phyloP scores from a whole-genome alignment of 2,888 invertebrate genomes.

The Graphium colonna region DNA sequence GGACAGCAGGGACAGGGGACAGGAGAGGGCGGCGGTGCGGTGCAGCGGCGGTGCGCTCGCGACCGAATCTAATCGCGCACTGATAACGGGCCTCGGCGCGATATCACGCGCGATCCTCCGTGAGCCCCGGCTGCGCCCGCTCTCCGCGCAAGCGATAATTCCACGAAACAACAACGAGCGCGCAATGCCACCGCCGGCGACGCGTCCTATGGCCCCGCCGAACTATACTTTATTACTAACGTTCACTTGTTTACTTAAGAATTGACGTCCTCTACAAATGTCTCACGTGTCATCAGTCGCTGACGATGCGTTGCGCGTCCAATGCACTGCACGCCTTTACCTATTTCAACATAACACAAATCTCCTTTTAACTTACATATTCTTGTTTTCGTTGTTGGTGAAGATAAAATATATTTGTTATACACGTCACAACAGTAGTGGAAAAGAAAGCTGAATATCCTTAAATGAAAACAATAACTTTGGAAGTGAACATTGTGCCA shows the following conservation, averaged over 20 bases:
- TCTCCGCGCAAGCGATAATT: conserved; percentile 2
- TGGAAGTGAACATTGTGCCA: too few species aligned
- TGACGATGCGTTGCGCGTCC: not conserved
- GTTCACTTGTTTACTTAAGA: conserved; percentile 2
- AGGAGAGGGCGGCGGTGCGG: conserved; percentile 29
- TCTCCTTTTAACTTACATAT: too few species aligned
- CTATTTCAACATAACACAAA: not conserved
- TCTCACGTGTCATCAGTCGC: not conserved
- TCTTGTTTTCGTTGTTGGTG: too few species aligned
- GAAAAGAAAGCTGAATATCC: too few species aligned
- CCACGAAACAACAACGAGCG: not conserved
- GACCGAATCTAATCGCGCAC: conserved; percentile 64
- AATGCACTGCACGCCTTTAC: not conserved
- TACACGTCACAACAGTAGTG: too few species aligned
- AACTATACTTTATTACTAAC: not conserved
- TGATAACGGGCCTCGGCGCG: conserved; percentile 39
- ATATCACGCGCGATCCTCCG: conserved; percentile 36
- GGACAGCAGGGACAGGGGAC: too few species aligned
- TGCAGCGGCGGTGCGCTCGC: conserved; percentile 53
- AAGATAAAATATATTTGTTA: too few species aligned
- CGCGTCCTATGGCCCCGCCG: not conserved
- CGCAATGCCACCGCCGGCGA: not conserved
- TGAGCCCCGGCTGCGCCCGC: not conserved
- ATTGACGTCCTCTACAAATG: not conserved
- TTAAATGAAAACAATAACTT: too few species aligned